Base-by-base conservation (phyloP, 2,888 invertebrate genomes). In the Torymus texanus region DNA sequence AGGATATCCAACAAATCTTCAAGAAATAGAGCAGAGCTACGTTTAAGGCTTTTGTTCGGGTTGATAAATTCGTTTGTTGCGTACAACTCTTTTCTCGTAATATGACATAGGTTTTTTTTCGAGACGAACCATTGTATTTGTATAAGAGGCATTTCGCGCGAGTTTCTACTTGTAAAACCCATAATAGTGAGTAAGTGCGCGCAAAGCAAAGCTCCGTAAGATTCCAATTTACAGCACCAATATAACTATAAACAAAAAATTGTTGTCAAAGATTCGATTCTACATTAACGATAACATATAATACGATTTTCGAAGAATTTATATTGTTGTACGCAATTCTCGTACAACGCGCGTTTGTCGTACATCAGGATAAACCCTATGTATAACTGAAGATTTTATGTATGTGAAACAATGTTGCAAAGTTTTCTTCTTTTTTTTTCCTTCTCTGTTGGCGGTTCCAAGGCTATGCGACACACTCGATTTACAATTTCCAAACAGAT, bases 101-200 rank as follows among this genome's bases (percentile, higher is more conserved):
- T 70, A 56, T 56, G 8, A 65, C 10, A 41, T 75, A 75, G 74
- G 65, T 21, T 21, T 75, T 63, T 56, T 74, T 21, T 8, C 41
- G n/a, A 63, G n/a, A 79, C 70, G 71, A 18, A 65, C 61, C 41
- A 53, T 61, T 41, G 41, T 41, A 41, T 66, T 61, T 53, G 58
- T 63, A 79, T 63, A 79, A 79, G 70, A 79, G 62, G 63, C 74
- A 78, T 78, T 56, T 79, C 41, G 41, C 14, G 41, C 21, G 55
- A 70, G 18, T 70, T 75, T 79, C 65, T 70, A 75, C 70, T 76
- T 75, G 51, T 68, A 62, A 70, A 78, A 78, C 58, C 24, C 63
- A 58, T 51, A 41, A 51, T 71, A 75, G 70, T 65, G 18, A 41
- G 24, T 79, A 79, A 71, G 70, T 75, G 18, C 55, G 65, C 50